These are phyloP conservation scores for Xestia xanthographa DNA, from an alignment of 2,888 invertebrate species.

Conservation along the genomic window DNA sequence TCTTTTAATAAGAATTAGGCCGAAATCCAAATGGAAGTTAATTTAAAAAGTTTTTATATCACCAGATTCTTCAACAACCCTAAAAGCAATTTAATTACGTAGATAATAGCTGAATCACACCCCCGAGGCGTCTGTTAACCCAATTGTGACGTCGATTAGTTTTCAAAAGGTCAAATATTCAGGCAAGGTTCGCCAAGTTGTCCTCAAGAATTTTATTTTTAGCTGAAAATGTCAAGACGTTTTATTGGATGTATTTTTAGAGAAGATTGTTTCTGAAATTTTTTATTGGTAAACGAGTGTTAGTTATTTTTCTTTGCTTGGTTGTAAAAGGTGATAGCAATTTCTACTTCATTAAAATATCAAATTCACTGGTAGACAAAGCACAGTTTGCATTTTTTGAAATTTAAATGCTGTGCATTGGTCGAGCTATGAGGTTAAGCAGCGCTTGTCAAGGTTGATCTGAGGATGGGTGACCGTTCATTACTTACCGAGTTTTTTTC, in stretches of 20 bases:
- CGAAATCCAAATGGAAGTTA: background rate
- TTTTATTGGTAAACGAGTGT: background rate
- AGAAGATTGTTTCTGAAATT: background rate
- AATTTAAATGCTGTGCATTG: too few species aligned
- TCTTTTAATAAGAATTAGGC: too few species aligned
- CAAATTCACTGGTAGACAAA: too few species aligned
- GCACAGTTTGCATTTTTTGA: too few species aligned
- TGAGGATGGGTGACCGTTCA: too few species aligned
- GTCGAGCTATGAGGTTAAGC: too few species aligned
- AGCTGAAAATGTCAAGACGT: background rate
- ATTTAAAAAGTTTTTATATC: background rate
- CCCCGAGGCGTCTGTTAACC: conserved; percentile 46
- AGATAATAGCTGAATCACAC: conserved; percentile 44
- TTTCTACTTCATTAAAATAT: too few species aligned
- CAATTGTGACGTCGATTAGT: conserved; percentile 50
- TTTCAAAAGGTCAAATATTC: conserved; percentile 32
- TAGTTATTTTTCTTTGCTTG: background rate
- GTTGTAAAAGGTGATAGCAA: background rate
- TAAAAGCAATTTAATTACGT: conserved; percentile 46
- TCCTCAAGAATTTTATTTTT: background rate
- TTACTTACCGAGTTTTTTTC: too few species aligned
- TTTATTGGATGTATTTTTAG: background rate
- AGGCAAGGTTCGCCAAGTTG: background rate
- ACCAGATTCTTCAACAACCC: conserved; percentile 28
- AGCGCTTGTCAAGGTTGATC: too few species aligned